phyloP scores from a whole-genome alignment of 23 tunicate species.

The Styela clava region DNA sequence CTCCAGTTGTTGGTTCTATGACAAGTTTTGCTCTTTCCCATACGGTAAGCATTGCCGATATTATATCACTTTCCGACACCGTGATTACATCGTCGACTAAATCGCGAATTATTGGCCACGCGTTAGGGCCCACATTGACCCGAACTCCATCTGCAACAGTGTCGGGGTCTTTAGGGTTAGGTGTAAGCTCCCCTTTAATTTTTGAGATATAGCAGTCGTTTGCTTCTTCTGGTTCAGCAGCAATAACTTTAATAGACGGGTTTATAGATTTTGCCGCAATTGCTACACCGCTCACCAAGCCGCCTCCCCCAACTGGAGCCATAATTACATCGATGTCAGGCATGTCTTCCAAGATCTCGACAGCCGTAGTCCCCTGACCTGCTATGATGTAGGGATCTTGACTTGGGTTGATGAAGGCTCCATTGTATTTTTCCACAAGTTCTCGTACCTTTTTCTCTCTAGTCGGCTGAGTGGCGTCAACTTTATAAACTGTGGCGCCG shows the following conservation, averaged over 20 bases:
- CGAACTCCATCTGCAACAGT: constrained; percentile 94
- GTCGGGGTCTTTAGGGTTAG: constrained; percentile 25
- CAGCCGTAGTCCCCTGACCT: constrained; percentile 84
- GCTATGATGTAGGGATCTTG: constrained; percentile 55
- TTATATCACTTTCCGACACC: constrained; percentile 69
- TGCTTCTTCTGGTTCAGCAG: constrained; percentile 91
- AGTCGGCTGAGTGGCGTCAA: neutral
- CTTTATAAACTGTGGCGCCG: neutral
- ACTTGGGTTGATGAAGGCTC: constrained; percentile 38
- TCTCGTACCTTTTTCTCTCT: constrained; percentile 36
- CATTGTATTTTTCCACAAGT: neutral
- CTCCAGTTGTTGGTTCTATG: constrained; percentile 87
- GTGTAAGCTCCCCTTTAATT: constrained; percentile 42
- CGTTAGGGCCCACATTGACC: constrained; percentile 56
- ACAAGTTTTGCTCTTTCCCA: constrained; percentile 84
- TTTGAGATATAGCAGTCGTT: constrained; percentile 73
- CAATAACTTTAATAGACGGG: constrained; percentile 72
- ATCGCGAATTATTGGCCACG: constrained; percentile 97
- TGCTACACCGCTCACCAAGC: constrained; percentile 80
- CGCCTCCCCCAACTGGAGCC: constrained; percentile 92
- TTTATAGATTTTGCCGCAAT: constrained; percentile 66
- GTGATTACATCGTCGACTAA: constrained; percentile 90
- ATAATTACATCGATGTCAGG: constrained; percentile 73
- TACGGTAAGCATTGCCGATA: constrained; percentile 50
- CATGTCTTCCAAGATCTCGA: constrained; percentile 73